phyloP scores from a whole-genome alignment of 2,888 invertebrate genomes.

The Thalpophila matura region DNA sequence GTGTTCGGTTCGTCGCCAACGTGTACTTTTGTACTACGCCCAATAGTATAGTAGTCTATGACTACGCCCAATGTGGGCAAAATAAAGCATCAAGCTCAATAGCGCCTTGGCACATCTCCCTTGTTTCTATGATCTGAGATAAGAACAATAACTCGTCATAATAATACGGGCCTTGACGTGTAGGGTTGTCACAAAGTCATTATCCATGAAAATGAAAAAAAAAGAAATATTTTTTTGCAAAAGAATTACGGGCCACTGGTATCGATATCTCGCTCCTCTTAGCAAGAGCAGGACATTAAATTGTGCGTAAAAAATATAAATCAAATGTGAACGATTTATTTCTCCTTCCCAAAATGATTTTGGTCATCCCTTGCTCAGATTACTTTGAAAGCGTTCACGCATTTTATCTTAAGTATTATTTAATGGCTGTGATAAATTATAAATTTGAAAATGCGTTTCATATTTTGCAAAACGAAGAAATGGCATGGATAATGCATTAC shows the following conservation, averaged over 20 bases:
- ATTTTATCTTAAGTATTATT: slow-evolving; percentile 57
- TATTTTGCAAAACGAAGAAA: slow-evolving; percentile 4
- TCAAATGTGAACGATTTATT: slow-evolving; percentile 63
- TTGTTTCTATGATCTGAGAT: too few species aligned
- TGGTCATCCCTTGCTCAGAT: slow-evolving; percentile 55
- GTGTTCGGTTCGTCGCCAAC: too few species aligned
- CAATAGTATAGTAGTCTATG: too few species aligned
- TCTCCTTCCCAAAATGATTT: slow-evolving; percentile 58
- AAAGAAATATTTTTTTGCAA: background rate
- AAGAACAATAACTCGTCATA: too few species aligned
- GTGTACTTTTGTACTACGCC: too few species aligned
- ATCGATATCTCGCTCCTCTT: slow-evolving; percentile 45
- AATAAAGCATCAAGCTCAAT: too few species aligned
- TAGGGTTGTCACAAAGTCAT: slow-evolving; percentile 16
- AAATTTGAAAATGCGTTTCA: slow-evolving; percentile 29
- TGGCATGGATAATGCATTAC: slow-evolving; percentile 2
- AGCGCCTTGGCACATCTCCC: too few species aligned
- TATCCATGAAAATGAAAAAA: slow-evolving; percentile 17
- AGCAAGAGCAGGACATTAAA: slow-evolving; percentile 55
- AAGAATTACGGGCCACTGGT: slow-evolving; percentile 38
- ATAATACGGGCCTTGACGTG: too few species aligned
- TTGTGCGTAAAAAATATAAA: slow-evolving; percentile 61
- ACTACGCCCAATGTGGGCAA: too few species aligned
- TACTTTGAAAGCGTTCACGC: slow-evolving; percentile 47
- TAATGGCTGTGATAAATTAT: slow-evolving; percentile 48